Evolutionary conservation across 1,140 invertebrate genomes (phyloP), one percentile per base, ranked within the genome.

Genomic region (Nasonia vitripennis): DNA sequence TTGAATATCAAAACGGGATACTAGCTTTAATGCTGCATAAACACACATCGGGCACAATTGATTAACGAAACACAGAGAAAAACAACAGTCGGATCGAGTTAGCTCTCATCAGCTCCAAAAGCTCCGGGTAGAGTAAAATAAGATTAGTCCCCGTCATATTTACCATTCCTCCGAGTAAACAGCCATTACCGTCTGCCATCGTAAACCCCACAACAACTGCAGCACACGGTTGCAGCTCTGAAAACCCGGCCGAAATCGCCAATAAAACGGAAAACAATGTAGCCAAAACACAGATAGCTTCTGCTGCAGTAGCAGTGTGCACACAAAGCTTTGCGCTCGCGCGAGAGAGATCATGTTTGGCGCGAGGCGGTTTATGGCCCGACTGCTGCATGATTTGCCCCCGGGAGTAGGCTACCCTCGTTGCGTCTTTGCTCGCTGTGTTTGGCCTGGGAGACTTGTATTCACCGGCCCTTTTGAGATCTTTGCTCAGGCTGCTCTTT

Each of bases 351-450:
- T 78, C 45, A 51, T 78, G 41, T 48, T 78, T 48, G 41, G 45
- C 41, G 73, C 73, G 37, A 10, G 14, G 73, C 73, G 27, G 68
- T 78, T 78, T 78, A 78, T 51, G 45, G 45, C 75, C 45, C 45
- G 23, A 62, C 55, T 62, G 7, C 55, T 27, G 41, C 45, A 14
- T 67, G 77, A 62, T 78, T 20, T 78, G 51, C 77, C 77, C 77
- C 77, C 2, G 77, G 77, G 77, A 78, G 5, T 78, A 62, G 27
- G 31, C 77, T 62, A 37, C 48, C 77, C 51, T 78, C 17, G 37
- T 11, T 62, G 51, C 48, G 14, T 55, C 12, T 31, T 11, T 31
- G 45, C 23, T 6, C 23, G 37, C 45, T 55, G 23, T 41, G n/a
- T 78, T n/a, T 41, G 11, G 20, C 34, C 73, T 75, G 31, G 23